These are phyloP conservation scores for Leuciscus waleckii DNA, from an alignment of 2,797 vertebrate species.

Conservation along the genomic window DNA sequence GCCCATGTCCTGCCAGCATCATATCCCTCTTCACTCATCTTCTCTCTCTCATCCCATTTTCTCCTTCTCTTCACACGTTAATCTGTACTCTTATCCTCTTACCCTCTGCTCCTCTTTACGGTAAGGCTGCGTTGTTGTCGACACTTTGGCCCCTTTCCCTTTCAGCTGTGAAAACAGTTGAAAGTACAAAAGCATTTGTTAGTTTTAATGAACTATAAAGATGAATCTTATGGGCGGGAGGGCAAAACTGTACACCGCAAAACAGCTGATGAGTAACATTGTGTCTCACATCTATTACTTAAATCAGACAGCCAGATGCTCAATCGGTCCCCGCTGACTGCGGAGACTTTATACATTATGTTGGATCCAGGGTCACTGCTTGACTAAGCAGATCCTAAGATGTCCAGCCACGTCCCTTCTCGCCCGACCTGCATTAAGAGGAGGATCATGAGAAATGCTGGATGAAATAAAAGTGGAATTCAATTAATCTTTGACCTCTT, in stretches of 20 bases:
- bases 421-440: slow-evolving; percentile 6
- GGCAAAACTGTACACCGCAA: slow-evolving; percentile 17
- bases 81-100: slow-evolving; percentile 21
- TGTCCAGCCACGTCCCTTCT: slow-evolving; percentile 11
- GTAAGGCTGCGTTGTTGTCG: background rate
- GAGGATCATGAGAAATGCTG: slow-evolving; percentile 22
- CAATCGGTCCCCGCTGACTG: background rate
- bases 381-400: slow-evolving; percentile 27
- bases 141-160: slow-evolving; percentile 16
- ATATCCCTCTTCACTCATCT: slow-evolving; percentile 56
- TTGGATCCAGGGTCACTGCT: background rate
- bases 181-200: slow-evolving; percentile 19
- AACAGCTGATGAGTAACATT: slow-evolving; percentile 3
- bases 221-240: background rate
- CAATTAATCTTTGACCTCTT: slow-evolving; percentile 23
- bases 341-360: background rate
- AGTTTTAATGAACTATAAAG: slow-evolving; percentile 18
- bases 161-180: slow-evolving; percentile 27
- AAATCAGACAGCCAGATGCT: slow-evolving; percentile 38
- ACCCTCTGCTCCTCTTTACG: slow-evolving; percentile 1
- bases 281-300: slow-evolving; percentile 25
- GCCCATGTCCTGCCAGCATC: slow-evolving; percentile 54
- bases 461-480: slow-evolving; percentile 34
- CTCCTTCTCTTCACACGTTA: background rate
- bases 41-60: slow-evolving; percentile 16